phyloP scores from a whole-genome alignment of 53 echinoderm and acorn worm species.

The Mesocentrotus franciscanus region DNA sequence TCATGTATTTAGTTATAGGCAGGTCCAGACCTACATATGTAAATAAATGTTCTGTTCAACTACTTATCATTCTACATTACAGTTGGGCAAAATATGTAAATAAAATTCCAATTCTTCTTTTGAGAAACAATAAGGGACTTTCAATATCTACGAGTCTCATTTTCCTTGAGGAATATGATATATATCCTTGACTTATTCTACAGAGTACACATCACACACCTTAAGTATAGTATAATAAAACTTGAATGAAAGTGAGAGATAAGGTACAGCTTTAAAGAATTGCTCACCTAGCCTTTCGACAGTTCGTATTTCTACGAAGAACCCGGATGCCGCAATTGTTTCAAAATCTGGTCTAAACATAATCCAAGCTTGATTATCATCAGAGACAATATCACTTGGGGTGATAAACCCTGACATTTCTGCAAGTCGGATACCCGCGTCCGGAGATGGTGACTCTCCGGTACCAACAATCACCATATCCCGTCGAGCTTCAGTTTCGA shows the following conservation, averaged over 20 bases:
- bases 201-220: no score
- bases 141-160: no score
- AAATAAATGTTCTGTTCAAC: background rate
- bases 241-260: background rate
- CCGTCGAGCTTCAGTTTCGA: slow-evolving; percentile 15
- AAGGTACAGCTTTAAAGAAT: background rate
- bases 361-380: slow-evolving; percentile 17
- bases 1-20: background rate
- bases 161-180: no score
- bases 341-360: slow-evolving; percentile 29
- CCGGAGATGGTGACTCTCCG: background rate
- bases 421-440: background rate
- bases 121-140: background rate
- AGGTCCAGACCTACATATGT: background rate
- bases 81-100: background rate
- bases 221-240: background rate
- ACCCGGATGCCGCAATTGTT: background rate
- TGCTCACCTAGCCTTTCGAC: slow-evolving; percentile 30
- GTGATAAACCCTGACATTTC: slow-evolving; percentile 33
- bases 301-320: background rate
- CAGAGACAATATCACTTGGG: slow-evolving; percentile 26
- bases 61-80: background rate
- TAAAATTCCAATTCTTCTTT: background rate
- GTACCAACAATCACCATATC: slow-evolving; percentile 6
- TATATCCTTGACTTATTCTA: no score